Evolutionary conservation across 2,888 invertebrate genomes (phyloP).

Genomic region (Dimorphilus gyrociliatus): DNA sequence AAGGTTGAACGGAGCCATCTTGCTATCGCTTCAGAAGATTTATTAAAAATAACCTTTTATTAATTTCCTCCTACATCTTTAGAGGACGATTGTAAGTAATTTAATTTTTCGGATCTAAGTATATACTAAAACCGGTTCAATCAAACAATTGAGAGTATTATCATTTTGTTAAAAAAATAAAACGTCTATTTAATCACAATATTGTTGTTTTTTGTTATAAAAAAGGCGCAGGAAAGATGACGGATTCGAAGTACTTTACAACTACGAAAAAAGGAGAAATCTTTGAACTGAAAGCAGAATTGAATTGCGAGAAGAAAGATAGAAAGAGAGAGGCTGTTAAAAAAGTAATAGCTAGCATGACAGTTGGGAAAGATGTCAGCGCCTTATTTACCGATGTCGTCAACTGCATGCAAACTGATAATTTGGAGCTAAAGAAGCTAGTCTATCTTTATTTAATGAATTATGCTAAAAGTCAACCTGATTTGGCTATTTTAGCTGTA

Average conservation of each 20-base stretch:
- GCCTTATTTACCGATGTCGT: slow-evolving; percentile 93
- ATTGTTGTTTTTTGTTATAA: too few species aligned
- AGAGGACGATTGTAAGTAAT: too few species aligned
- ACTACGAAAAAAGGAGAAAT: slow-evolving; percentile 97
- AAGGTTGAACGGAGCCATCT: too few species aligned
- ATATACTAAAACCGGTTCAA: too few species aligned
- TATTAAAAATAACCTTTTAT: too few species aligned
- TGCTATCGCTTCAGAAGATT: too few species aligned
- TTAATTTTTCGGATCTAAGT: too few species aligned
- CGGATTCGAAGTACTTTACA: slow-evolving; percentile 98
- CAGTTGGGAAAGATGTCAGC: slow-evolving; percentile 89
- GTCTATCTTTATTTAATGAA: slow-evolving; percentile 96
- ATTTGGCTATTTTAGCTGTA: slow-evolving; percentile 97
- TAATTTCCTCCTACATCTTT: too few species aligned
- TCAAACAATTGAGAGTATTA: too few species aligned
- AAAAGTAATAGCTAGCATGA: slow-evolving; percentile 97
- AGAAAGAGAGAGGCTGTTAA: slow-evolving; percentile 96
- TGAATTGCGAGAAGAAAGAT: slow-evolving; percentile 94
- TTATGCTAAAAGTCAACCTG: slow-evolving; percentile 93
- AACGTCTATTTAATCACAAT: too few species aligned
- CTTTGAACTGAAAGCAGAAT: slow-evolving; percentile 86
- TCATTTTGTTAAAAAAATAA: too few species aligned
- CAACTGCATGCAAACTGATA: slow-evolving; percentile 98
- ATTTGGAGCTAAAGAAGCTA: slow-evolving; percentile 83
- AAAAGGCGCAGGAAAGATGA: slow-evolving; percentile 60